Percentiles rank a stretch among this genome's conserved stretches.
These are phyloP conservation scores for Watsonalla binaria DNA, from an alignment of 2,888 invertebrate species.

Conservation along the genomic window DNA sequence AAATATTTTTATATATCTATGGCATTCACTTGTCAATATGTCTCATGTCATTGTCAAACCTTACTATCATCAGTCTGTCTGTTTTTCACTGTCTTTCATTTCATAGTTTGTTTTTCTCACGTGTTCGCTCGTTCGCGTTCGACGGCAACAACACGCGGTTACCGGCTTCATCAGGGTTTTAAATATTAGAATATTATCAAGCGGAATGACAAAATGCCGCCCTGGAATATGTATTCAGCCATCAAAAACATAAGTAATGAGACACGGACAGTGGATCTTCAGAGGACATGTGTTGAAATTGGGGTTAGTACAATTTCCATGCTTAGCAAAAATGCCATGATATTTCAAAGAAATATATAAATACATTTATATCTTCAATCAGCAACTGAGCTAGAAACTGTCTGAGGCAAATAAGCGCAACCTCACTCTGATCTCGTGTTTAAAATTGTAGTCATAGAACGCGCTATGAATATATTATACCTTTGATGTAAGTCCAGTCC, in stretches of 20 bases:
- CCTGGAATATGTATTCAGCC: conserved; percentile 24
- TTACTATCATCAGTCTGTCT: conserved; percentile 7
- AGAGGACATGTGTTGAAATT: conserved; percentile 42
- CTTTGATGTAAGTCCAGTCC: too few species aligned
- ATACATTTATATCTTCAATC: too few species aligned
- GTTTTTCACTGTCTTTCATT: too few species aligned
- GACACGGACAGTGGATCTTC: conserved; percentile 41
- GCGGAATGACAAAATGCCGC: conserved; percentile 33
- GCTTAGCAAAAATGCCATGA: too few species aligned
- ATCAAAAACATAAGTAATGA: conserved; percentile 33
- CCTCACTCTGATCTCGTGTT: too few species aligned
- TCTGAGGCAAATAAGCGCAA: too few species aligned
- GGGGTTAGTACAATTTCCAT: conserved; percentile 36
- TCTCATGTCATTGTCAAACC: conserved; percentile 16
- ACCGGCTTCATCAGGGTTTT: conserved; percentile 6
- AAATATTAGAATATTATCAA: conserved; percentile 3
- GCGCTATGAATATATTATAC: too few species aligned
- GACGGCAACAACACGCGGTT: conserved; percentile 24
- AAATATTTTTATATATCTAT: too few species aligned
- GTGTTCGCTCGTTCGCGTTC: conserved; percentile 1
- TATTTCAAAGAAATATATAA: too few species aligned
- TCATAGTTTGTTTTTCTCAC: conserved; percentile 17
- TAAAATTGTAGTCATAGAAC: too few species aligned
- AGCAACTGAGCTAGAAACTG: too few species aligned
- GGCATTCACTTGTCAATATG: too few species aligned